Percentiles rank a stretch among this genome's conserved stretches.
Evolutionary conservation across 2,888 invertebrate species (phyloP).

Genomic region (Oligia fasciuncula): DNA sequence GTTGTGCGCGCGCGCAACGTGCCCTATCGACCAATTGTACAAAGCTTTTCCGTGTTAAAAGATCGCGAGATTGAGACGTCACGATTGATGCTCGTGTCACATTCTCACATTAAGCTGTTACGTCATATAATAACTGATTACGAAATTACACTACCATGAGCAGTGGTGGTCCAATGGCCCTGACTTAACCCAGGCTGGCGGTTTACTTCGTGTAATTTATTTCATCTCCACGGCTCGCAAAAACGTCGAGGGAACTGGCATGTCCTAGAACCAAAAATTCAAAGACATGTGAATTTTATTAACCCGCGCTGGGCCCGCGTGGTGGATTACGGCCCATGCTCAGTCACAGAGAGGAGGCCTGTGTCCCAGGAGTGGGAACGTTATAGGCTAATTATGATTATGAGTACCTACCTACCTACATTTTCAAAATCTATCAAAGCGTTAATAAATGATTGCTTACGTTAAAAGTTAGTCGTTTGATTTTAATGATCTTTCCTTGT

Average conservation of each 20-base stretch:
- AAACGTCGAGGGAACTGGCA: background rate
- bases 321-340: background rate
- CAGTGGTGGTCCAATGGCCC: background rate
- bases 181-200: background rate
- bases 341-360: background rate
- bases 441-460: background rate
- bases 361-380: background rate
- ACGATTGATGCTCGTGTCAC: slow-evolving; percentile 79
- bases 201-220: background rate
- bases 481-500: background rate
- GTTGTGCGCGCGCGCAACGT: slow-evolving; percentile 79
- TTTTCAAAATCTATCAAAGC: background rate
- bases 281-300: background rate
- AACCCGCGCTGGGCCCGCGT: background rate
- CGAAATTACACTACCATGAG: background rate
- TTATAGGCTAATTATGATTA: background rate
- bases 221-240: background rate
- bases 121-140: slow-evolving; percentile 28
- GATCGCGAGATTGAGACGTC: slow-evolving; percentile 84
- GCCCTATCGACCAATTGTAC: slow-evolving; percentile 81
- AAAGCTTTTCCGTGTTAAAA: slow-evolving; percentile 81
- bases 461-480: background rate
- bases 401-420: background rate
- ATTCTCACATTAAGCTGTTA: slow-evolving; percentile 67
- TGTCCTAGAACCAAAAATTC: background rate